phyloP scores from a whole-genome alignment of 2,888 invertebrate species.

The Stramonita haemastoma region DNA sequence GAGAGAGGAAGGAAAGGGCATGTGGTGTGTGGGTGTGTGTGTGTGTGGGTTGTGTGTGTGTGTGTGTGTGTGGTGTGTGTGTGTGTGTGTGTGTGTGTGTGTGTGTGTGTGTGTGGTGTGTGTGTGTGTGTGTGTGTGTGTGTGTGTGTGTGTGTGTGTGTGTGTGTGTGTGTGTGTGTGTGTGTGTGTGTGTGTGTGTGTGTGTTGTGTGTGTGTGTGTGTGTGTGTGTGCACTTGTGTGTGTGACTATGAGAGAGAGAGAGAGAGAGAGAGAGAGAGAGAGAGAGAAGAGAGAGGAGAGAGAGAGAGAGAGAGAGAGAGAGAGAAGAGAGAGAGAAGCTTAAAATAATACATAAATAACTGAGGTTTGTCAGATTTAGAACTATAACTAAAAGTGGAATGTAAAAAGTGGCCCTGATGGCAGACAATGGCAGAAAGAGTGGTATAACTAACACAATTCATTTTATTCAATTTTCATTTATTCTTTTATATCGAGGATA shows the following conservation, averaged over 20 bases:
- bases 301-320: background rate
- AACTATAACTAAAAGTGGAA: no score
- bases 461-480: no score
- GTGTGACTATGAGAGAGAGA: no score
- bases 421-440: no score
- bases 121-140: background rate
- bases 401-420: no score
- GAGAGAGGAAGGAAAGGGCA: no score
- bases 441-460: no score
- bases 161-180: slow-evolving; percentile 17
- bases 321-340: background rate
- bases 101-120: background rate
- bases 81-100: background rate
- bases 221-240: background rate
- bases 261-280: background rate
- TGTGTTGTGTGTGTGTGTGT: background rate
- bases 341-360: no score
- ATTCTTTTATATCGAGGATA: no score
- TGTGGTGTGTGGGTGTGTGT: background rate
- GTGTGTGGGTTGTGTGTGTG: background rate
- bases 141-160: background rate
- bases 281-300: background rate
- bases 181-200: slow-evolving; percentile 16
- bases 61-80: background rate
- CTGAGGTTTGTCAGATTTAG: no score